A percentile compares a stretch with the other conserved stretches of the same genome.
These are phyloP conservation scores for Acleris laterana DNA, from an alignment of 2,888 invertebrate genomes.

Conservation along the genomic window DNA sequence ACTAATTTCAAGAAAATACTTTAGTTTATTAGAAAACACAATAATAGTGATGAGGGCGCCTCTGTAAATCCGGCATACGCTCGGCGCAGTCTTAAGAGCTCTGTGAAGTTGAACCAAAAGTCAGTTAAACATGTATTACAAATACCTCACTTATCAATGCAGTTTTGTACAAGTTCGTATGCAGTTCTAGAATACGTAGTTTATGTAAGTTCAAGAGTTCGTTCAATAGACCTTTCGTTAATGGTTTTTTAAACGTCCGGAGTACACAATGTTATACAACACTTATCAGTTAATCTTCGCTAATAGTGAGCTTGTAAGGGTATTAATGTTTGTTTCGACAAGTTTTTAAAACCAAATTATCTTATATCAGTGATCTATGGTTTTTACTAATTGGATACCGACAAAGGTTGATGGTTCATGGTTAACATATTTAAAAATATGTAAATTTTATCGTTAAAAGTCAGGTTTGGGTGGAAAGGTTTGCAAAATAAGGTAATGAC, in stretches of 20 bases:
- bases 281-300: constrained; percentile 8
- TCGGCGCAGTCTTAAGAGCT: too few relatives aligned
- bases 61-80: too few relatives aligned
- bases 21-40: too few relatives aligned
- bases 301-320: constrained; percentile 6
- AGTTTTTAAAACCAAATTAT: constrained; percentile 15
- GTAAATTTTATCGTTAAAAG: too few relatives aligned
- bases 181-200: constrained; percentile 8
- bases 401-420: constrained; percentile 24
- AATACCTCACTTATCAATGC: too few relatives aligned
- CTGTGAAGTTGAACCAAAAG: too few relatives aligned
- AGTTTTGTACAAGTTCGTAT: background rate
- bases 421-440: background rate
- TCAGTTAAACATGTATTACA: too few relatives aligned
- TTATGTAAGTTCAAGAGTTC: constrained; percentile 21
- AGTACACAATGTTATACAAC: constrained; percentile 13
- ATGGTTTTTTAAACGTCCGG: constrained; percentile 23
- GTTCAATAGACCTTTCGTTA: constrained; percentile 18
- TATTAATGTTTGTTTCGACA: constrained; percentile 18
- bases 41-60: too few relatives aligned
- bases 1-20: too few relatives aligned
- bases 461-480: too few relatives aligned
- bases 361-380: background rate
- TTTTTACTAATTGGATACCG: background rate
- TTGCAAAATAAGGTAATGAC: too few relatives aligned